Base-by-base conservation (phyloP, 2,888 invertebrate genomes). In the Diploptera punctata region DNA sequence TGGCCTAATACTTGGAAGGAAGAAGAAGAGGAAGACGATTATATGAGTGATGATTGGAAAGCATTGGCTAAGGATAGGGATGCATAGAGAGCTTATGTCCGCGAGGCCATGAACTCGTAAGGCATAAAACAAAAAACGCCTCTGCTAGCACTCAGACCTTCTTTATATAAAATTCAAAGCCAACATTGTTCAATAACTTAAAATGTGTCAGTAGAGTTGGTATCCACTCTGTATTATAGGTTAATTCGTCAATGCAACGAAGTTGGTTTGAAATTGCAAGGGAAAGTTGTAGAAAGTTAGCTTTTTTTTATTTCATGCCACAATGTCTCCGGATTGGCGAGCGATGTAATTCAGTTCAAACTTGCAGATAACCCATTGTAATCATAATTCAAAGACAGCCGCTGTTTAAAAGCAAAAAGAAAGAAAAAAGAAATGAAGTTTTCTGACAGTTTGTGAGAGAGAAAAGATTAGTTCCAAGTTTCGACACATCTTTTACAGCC, bases 341-440 rank as follows among this genome's bases (percentile, higher is more conserved):
- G 29, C 26, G 44, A 65, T 65, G n/a, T 18, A 47, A 43, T n/a
- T 26, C 24, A 47, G 44, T 65, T 47, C n/a, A 18, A 65, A 26
- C 44, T 65, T 65, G 1, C 44, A 47, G 65, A 65, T 65, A 65
- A 65, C 44, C 65, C 65, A 47, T 47, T 47, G 65, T 65, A 29
- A 24, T 65, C 65, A 65, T 65, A 65, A 65, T 65, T 65, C 65
- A 65, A 65, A 44, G 65, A 65, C 65, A 65, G 65, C 65, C 21
- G 18, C 65, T 65, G 65, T 65, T 65, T 47, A 47, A 65, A 65
- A 60, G 60, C n/a, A 29, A 60, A 47, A 60, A 60, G 60, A 31
- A 60, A 16, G 24, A 54, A n/a, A 38, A 65, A n/a, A n/a, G n/a
- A n/a, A n/a, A 29, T 43, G 44, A 65, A 24, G 47, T 65, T 47